phyloP scores from a whole-genome alignment of 2,113 vertebrate genomes.

The Pluvialis apricaria region DNA sequence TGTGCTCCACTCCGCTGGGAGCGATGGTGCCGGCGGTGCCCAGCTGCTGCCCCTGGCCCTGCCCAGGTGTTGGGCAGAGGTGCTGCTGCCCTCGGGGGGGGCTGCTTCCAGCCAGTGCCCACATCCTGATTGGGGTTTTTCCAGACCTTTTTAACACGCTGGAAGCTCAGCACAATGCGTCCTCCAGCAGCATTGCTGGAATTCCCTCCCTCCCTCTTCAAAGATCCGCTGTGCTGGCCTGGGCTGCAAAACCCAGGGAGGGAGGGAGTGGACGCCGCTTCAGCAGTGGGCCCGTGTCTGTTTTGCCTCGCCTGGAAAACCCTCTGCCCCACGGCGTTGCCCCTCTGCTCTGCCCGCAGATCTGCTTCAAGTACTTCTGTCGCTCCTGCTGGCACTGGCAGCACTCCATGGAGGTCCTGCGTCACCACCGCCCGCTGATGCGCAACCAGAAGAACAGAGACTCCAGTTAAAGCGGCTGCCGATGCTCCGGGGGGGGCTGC shows the following conservation, averaged over 20 bases:
- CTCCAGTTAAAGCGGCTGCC: constrained; percentile 78
- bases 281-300: rapidly evolving
- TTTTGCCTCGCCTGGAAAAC: too few relatives aligned
- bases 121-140: too few relatives aligned
- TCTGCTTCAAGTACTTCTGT: constrained; percentile 99
- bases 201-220: neutral
- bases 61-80: neutral
- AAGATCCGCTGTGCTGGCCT: rapidly evolving
- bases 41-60: neutral
- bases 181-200: rapidly evolving
- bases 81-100: neutral
- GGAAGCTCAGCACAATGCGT: neutral
- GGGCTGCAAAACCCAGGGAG: rapidly evolving
- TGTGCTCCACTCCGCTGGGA: rapidly evolving
- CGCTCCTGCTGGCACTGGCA: constrained; percentile 98
- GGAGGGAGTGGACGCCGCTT: rapidly evolving
- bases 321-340: rapidly evolving
- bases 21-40: neutral
- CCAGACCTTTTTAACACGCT: rapidly evolving
- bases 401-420: constrained; percentile 93
- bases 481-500: neutral
- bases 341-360: constrained; percentile 62
- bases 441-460: constrained; percentile 97
- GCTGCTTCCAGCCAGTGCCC: neutral
- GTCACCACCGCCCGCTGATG: constrained; percentile 97